Evolutionary conservation across 2,113 vertebrate genomes (phyloP).

Genomic region (Conger conger): DNA sequence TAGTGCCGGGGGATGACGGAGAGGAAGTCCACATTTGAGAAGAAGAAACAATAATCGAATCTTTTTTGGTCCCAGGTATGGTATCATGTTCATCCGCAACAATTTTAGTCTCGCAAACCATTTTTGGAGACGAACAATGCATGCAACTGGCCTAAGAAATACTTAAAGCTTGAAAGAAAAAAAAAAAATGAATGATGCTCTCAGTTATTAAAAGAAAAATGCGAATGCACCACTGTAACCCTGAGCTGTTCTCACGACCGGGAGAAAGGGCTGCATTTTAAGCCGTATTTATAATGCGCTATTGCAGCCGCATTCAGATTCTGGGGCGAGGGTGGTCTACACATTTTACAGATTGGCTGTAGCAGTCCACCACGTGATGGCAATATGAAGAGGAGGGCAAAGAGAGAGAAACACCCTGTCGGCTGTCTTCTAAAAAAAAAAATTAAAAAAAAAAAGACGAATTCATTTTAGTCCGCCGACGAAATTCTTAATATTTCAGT

Average conservation of each 20-base stretch:
- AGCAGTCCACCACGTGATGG: conserved; percentile 67
- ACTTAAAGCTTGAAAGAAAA: conserved; percentile 45
- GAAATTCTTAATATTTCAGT: conserved; percentile 42
- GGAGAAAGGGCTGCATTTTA: conserved; percentile 77
- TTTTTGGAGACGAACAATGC: conserved; percentile 93
- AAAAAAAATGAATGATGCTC: conserved; percentile 34
- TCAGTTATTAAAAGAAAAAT: conserved; percentile 51
- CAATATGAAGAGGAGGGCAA: conserved; percentile 50
- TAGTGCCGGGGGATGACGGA: conserved; percentile 55
- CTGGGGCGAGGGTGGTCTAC: conserved; percentile 76
- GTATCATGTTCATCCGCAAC: conserved; percentile 90
- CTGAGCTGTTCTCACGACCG: conserved; percentile 75
- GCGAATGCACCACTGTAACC: conserved; percentile 70
- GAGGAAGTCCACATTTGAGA: conserved; percentile 83
- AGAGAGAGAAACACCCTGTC: conserved; percentile 39
- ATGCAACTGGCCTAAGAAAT: conserved; percentile 84
- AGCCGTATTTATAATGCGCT: conserved; percentile 83
- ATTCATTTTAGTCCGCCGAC: conserved; percentile 30
- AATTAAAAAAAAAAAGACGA: conserved; percentile 21
- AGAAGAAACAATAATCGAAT: conserved; percentile 76
- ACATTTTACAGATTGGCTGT: conserved; percentile 76
- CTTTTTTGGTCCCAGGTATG: conserved; percentile 85
- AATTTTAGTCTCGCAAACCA: conserved; percentile 98
- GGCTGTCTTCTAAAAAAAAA: conserved; percentile 22
- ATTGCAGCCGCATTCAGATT: conserved; percentile 72